Base-by-base conservation (phyloP, 2,113 vertebrate genomes). In the Phaetusa simplex region DNA sequence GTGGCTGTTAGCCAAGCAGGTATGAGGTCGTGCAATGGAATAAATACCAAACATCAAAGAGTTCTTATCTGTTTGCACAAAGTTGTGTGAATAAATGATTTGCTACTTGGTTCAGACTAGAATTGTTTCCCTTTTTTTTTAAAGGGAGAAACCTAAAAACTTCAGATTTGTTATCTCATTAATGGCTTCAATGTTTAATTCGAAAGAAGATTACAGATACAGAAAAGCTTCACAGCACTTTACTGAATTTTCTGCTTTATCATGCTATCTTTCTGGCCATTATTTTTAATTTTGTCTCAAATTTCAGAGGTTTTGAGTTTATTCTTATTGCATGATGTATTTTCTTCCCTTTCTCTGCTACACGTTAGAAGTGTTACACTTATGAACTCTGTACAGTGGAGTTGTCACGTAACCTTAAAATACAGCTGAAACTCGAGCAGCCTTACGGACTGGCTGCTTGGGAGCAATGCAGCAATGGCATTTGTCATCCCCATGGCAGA, bases 371-470 rank as follows among this genome's bases (percentile, higher is more conserved):
- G 38, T 65, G 52, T 4, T 61, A 24, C 7, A 56, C 0, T 40
- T 8, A 8, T 0, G 22, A 42, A 42, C 42, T 14, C 42, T 42
- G 14, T 12, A 5, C 3, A 55, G 10, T 3, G 3, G 59, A 84
- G 62, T 23, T 65, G 56, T 26, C 11, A 11, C 12, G 21, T 34
- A 11, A 34, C 32, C n/a, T 18, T 18, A 12, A 14, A 49, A 50
- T 21, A 3, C 8, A 43, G 18, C 23, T 6, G 3, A 2, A 80
- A 70, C 30, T 72, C 55, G 2, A 36, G 73, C 47, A 42, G 50
- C n/a, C 14, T 20, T 24, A 8, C 29, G 15, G 38, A 11, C 34
- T 42, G 55, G 29, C 43, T 55, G 2, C 23, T 36, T 32, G 29
- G 45, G 34, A 96, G 76, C 73, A 38, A n/a, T n/a, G 62, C 40